Evolutionary conservation across 2,113 vertebrate genomes (phyloP).

Genomic region (western clawed frog (Xenopus tropicalis)): UCB_Xtro_10.0 CM004445.2:56075501-56076000

Average conservation of each 20-base stretch:
- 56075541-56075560: no score
- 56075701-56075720: slow-evolving; percentile 35
- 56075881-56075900: not conserved
- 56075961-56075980: not conserved
- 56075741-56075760: not conserved
- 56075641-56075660: slow-evolving; percentile 47
- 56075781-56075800: not conserved
- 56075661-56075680: slow-evolving; percentile 52
- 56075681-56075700: slow-evolving; percentile 62
- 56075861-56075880: not conserved
- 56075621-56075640: not conserved
- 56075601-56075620: slow-evolving; percentile 54
- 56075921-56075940: slow-evolving; percentile 6
- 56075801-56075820: slow-evolving; percentile 25
- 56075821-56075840: slow-evolving; percentile 39
- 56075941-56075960: not conserved
- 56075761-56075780: not conserved
- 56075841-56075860: slow-evolving; percentile 24
- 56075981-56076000: not conserved
- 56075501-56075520: no score
- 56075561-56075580: slow-evolving; percentile 59
- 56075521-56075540: no score
- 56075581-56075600: slow-evolving; percentile 65
- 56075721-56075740: not conserved
- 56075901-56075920: not conserved